These are phyloP conservation scores for Andinoacara biseriatus DNA, from an alignment of 2,113 vertebrate species.

Conservation along the genomic window DNA sequence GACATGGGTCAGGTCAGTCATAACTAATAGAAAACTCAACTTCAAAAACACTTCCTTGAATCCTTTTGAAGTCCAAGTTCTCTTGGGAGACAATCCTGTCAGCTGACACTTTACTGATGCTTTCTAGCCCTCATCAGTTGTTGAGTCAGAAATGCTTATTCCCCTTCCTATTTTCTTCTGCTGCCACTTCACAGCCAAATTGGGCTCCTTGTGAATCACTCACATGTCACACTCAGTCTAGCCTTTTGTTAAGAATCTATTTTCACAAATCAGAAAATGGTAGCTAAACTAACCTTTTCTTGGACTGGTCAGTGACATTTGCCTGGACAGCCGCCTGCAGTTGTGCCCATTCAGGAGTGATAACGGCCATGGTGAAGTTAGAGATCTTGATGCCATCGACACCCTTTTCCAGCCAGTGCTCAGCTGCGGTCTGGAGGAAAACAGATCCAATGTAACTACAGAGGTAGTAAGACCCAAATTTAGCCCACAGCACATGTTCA, in stretches of 20 bases:
- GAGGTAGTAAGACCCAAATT: accelerated
- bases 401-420: constrained; percentile 69
- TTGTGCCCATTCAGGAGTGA: constrained; percentile 33
- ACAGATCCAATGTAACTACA: not conserved
- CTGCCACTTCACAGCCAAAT: not conserved
- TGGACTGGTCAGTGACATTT: constrained; percentile 59
- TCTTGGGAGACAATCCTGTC: not conserved
- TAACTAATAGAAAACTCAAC: too few species aligned
- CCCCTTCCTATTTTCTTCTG: too few species aligned
- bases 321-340: constrained; percentile 66
- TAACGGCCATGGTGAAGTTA: constrained; percentile 16
- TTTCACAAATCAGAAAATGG: not conserved
- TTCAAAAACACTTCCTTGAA: not conserved
- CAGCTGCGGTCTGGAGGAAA: constrained; percentile 57
- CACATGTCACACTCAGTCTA: too few species aligned
- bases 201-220: not conserved
- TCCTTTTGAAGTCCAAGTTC: constrained; percentile 16
- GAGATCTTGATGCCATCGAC: constrained; percentile 82
- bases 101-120: not conserved
- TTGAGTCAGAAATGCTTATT: too few species aligned
- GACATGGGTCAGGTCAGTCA: not conserved
- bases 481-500: not conserved
- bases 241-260: too few species aligned
- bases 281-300: constrained; percentile 50
- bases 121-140: not conserved